Percentiles rank a stretch among this genome's conserved stretches.
Evolutionary conservation across 1,140 invertebrate genomes (phyloP).

Genomic region (Polypedilum pembai): DNA sequence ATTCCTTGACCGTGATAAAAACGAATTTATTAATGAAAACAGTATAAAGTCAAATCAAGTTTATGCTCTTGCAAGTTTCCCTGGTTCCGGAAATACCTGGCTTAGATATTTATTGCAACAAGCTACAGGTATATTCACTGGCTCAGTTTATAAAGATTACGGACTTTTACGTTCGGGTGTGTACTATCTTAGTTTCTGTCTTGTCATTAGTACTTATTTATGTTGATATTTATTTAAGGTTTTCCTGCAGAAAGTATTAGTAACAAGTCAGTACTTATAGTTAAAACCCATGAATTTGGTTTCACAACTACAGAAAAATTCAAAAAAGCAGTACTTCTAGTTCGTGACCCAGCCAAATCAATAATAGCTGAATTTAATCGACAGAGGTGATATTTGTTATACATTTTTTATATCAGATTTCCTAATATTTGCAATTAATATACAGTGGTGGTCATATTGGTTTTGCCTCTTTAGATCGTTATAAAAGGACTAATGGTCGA

Average conservation of each 20-base stretch:
- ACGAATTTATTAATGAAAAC: slow-evolving; percentile 40
- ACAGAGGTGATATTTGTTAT: slow-evolving; percentile 40
- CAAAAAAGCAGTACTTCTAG: slow-evolving; percentile 57
- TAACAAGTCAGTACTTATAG: slow-evolving; percentile 65
- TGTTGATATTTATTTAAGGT: slow-evolving; percentile 54
- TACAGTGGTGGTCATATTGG: slow-evolving; percentile 62
- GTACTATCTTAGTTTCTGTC: too few species aligned
- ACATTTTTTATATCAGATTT: too few species aligned
- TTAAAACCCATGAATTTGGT: slow-evolving; percentile 74
- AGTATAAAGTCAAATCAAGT: slow-evolving; percentile 33
- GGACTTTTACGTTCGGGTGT: slow-evolving; percentile 36
- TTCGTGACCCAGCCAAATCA: slow-evolving; percentile 61
- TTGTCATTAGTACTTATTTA: too few species aligned
- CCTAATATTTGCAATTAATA: too few species aligned
- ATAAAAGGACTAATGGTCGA: slow-evolving; percentile 52
- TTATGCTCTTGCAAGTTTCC: slow-evolving; percentile 63
- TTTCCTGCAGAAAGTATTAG: slow-evolving; percentile 69
- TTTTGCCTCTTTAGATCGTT: slow-evolving; percentile 57
- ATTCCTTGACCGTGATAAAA: slow-evolving; percentile 44
- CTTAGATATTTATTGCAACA: slow-evolving; percentile 67
- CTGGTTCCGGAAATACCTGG: slow-evolving; percentile 76
- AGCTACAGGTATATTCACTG: slow-evolving; percentile 66
- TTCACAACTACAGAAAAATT: slow-evolving; percentile 51
- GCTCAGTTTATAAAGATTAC: slow-evolving; percentile 71
- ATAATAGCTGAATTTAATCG: slow-evolving; percentile 68